Evolutionary conservation across 1,140 invertebrate genomes (phyloP), one percentile per base, ranked within the genome.

Genomic region (Pogonus chalceus): DNA sequence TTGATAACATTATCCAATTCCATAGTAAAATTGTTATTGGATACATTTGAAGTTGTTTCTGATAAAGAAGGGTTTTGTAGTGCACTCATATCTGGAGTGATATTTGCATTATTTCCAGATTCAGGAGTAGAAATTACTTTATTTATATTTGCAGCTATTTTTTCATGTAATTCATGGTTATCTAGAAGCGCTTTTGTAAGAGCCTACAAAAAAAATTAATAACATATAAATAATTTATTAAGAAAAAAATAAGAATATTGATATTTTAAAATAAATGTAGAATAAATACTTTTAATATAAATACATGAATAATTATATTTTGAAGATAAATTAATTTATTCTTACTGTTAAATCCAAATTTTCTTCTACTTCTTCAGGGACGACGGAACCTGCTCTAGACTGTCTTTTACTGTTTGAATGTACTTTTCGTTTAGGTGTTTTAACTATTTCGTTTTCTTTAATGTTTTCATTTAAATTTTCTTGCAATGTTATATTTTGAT

Each of bases 1-100:
- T 49, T 49, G 10, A 49, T 49, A 12, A 18, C 37, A 43, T 43
- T 49, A 49, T 49, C 47, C 10, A 49, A 16, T 49, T 49, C 47
- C 10, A 21, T 21, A 21, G 20, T 23, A 22, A 49, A 49, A 49
- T 22, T 49, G 21, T 49, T 49, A 4, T 10, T 10, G 2, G 21
- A 2, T 9, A 23, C 10, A 21, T 12, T 49, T 21, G 20, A 9
- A 23, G 7, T 43, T 43, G 18, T 4, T 12, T 43, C 37, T 7
- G 9, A 49, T 49, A 10, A 10, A 16, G 16, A 10, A 49, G 10
- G 22, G 12, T 9, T 21, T 23, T 23, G 22, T 3, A 10, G 10
- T 4, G 10, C 9, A 4, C 3, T 4, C 12, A 46, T 20, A 2
- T 49, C 20, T 10, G 4, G 22, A 7, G 4, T 20, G n/a, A n/a